Percentiles rank a stretch among this genome's conserved stretches.
Conservation (phyloP, 1,140 invertebrate species). For the Brachionus koreanus region DNA sequence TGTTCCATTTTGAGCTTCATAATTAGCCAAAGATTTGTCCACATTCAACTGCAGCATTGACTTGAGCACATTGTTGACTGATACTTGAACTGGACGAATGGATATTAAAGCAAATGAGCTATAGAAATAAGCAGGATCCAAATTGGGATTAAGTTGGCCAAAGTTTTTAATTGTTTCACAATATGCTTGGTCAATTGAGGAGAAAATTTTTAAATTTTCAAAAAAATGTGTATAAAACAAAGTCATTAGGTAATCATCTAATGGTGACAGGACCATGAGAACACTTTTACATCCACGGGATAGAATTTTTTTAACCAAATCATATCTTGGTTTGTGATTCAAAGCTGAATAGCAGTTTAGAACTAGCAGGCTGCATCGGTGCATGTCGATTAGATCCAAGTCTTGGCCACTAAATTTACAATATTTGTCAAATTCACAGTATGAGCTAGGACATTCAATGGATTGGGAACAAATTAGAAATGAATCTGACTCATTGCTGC, state of each 20-base stretch:
- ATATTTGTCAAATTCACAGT: constrained; percentile 31
- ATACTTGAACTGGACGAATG: neutral
- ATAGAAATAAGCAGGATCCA: neutral
- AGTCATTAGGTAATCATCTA: neutral
- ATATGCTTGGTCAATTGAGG: neutral
- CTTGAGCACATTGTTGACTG: neutral
- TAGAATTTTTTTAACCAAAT: constrained; percentile 27
- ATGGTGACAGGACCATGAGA: neutral
- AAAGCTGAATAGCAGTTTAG: constrained; percentile 23
- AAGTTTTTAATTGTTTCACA: neutral
- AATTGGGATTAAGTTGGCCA: neutral
- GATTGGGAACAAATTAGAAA: constrained; percentile 24
- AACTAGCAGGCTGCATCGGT: constrained; percentile 21
- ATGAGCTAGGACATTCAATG: neutral
- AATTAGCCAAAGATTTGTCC: neutral
- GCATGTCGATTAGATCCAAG: constrained; percentile 24
- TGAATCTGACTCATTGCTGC: constrained; percentile 38
- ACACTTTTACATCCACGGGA: constrained; percentile 10
- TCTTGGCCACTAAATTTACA: constrained; percentile 30
- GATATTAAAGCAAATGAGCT: neutral
- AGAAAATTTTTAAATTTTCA: neutral
- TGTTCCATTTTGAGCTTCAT: neutral
- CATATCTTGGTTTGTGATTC: constrained; percentile 28
- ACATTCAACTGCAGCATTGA: constrained; percentile 15
- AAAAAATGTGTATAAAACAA: constrained; percentile 12